A percentile compares a stretch with the other conserved stretches of the same genome.
These are phyloP conservation scores for Trinorchestia longiramus DNA, from an alignment of 1,140 invertebrate species.

Conservation along the genomic window DNA sequence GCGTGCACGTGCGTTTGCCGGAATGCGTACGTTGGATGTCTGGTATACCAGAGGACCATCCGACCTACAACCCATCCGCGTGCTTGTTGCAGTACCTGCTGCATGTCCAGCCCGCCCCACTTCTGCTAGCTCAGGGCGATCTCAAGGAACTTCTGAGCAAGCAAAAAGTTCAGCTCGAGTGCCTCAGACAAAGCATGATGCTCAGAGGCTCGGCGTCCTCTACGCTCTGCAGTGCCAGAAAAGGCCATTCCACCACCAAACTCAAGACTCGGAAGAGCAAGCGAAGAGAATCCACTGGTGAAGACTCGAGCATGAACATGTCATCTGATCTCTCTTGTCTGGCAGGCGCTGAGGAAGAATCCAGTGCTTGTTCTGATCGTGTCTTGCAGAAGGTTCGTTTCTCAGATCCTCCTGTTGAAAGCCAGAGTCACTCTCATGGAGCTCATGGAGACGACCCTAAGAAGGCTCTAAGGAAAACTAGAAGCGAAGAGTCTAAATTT, in stretches of 20 bases:
- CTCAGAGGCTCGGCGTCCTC: not conserved
- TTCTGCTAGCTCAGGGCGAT: not conserved
- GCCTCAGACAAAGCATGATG: not conserved
- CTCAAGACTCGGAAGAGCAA: conserved; percentile 2
- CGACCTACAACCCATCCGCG: conserved; percentile 25
- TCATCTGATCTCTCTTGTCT: not conserved
- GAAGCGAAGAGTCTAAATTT: not conserved
- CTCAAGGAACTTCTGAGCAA: not conserved
- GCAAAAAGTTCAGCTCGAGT: conserved; percentile 19
- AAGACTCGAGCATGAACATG: not conserved
- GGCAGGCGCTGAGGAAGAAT: not conserved
- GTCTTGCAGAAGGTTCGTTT: not conserved
- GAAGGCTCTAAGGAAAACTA: not conserved
- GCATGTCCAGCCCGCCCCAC: not conserved
- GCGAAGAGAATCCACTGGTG: not conserved
- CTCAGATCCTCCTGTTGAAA: not conserved
- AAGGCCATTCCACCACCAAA: not conserved
- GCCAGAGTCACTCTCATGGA: not conserved
- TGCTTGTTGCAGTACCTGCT: not conserved
- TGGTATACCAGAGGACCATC: not conserved
- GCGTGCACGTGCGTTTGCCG: conserved; percentile 32
- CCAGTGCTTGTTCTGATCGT: not conserved
- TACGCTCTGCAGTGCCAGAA: conserved; percentile 14
- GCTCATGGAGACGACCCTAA: not conserved
- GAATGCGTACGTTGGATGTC: not conserved